These are phyloP conservation scores for Autographa gamma DNA, from an alignment of 2,888 invertebrate genomes.

Conservation along the genomic window DNA sequence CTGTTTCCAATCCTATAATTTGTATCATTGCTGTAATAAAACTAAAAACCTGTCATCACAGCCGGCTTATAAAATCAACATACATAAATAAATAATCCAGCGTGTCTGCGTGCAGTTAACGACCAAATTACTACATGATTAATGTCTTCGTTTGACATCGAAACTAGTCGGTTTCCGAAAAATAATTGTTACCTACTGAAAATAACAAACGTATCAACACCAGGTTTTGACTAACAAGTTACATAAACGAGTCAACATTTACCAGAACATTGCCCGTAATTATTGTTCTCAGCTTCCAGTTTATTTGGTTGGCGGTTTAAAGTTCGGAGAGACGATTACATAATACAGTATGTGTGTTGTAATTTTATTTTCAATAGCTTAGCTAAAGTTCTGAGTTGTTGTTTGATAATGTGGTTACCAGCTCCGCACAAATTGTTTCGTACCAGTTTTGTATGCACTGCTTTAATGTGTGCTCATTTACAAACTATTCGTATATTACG, in stretches of 20 bases:
- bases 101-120: background rate
- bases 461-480: background rate
- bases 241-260: conserved; percentile 38
- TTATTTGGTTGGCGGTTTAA: conserved; percentile 33
- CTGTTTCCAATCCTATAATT: no score
- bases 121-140: background rate
- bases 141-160: background rate
- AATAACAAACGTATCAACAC: conserved; percentile 19
- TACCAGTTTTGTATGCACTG: background rate
- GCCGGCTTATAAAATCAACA: background rate
- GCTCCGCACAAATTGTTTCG: background rate
- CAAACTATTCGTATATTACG: background rate
- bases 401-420: conserved; percentile 3
- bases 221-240: conserved; percentile 16
- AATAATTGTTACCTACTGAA: no score
- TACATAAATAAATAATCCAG: background rate
- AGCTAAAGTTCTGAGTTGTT: background rate
- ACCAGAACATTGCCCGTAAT: conserved; percentile 23
- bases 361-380: conserved; percentile 6
- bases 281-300: conserved; percentile 26
- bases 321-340: conserved; percentile 11
- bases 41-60: background rate
- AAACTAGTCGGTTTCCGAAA: background rate
- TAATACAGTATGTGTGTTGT: background rate
- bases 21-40: background rate